Evolutionary conservation across 2,113 vertebrate species (phyloP).

Genomic region (Mugil cephalus): DNA sequence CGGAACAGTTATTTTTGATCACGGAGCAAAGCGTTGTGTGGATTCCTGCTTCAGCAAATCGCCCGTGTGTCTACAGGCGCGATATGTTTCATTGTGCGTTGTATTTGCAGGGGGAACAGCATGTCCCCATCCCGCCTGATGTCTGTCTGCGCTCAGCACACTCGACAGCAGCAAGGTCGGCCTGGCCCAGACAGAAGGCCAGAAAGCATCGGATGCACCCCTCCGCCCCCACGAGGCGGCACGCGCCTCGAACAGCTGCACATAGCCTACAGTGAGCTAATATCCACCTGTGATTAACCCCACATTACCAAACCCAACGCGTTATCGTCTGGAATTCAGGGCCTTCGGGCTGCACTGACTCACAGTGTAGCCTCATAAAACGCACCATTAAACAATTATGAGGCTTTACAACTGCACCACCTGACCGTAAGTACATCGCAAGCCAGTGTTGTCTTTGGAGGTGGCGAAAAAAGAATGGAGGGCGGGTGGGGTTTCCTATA

Average conservation of each 20-base stretch:
- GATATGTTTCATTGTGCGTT: not conserved
- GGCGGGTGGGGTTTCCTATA: conserved; percentile 5
- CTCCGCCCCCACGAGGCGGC: conserved; percentile 35
- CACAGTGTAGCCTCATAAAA: conserved; percentile 78
- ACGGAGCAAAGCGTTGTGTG: conserved; percentile 44
- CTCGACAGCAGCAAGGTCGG: conserved; percentile 56
- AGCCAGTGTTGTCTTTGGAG: conserved; percentile 57
- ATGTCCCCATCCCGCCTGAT: conserved; percentile 43
- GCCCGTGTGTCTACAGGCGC: conserved; percentile 15
- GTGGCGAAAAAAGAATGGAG: conserved; percentile 2
- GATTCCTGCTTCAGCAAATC: conserved; percentile 55
- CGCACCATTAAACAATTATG: conserved; percentile 83
- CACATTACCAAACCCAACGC: conserved; percentile 57
- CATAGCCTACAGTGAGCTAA: conserved; percentile 57
- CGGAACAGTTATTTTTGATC: conserved; percentile 69
- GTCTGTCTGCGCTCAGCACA: conserved; percentile 40
- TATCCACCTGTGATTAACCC: conserved; percentile 81
- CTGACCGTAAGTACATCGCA: conserved; percentile 55
- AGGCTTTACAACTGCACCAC: conserved; percentile 65
- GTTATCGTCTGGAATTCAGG: conserved; percentile 68
- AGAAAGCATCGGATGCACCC: conserved; percentile 32
- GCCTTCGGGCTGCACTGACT: conserved; percentile 71
- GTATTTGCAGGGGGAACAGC: conserved; percentile 36
- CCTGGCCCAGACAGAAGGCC: conserved; percentile 42
- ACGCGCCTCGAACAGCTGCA: conserved; percentile 54